Evolutionary conservation across 2,797 vertebrate species (phyloP).

Genomic region (Erithacus rubecula): DNA sequence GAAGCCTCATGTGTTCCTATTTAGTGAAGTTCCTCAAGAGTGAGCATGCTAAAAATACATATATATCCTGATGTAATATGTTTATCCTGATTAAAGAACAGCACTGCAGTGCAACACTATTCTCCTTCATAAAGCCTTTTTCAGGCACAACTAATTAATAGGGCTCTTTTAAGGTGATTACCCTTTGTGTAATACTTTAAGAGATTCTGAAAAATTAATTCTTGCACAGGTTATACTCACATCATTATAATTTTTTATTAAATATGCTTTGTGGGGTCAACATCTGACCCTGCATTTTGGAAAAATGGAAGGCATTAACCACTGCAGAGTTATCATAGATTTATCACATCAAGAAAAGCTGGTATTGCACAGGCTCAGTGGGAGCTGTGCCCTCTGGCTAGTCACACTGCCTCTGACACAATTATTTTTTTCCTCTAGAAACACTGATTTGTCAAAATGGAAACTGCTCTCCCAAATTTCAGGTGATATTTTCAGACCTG

Average conservation of each 20-base stretch:
- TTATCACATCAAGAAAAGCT: background rate
- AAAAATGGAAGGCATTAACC: slow-evolving; percentile 8
- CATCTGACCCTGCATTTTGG: background rate
- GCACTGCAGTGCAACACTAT: background rate
- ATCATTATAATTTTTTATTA: slow-evolving; percentile 25
- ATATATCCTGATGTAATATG: background rate
- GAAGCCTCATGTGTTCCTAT: background rate
- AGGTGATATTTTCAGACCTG: background rate
- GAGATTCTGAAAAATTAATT: slow-evolving; percentile 35
- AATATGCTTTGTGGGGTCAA: background rate
- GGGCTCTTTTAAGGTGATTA: background rate
- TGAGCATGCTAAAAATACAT: background rate
- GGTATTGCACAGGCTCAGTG: background rate
- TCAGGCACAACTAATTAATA: slow-evolving; percentile 39
- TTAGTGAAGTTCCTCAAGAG: background rate
- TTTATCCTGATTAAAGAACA: slow-evolving; percentile 13
- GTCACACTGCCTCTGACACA: background rate
- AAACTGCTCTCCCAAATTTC: background rate
- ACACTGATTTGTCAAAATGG: background rate
- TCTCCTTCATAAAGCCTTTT: background rate
- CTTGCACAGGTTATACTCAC: background rate
- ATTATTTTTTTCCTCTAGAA: background rate
- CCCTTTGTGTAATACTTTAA: slow-evolving; percentile 7
- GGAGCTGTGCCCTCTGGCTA: slow-evolving; percentile 21
- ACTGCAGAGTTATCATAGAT: background rate